Percentiles rank a stretch among this genome's conserved stretches.
Evolutionary conservation across 2,888 invertebrate genomes (phyloP).

Genomic region (Xestoiulus laeticollis): DNA sequence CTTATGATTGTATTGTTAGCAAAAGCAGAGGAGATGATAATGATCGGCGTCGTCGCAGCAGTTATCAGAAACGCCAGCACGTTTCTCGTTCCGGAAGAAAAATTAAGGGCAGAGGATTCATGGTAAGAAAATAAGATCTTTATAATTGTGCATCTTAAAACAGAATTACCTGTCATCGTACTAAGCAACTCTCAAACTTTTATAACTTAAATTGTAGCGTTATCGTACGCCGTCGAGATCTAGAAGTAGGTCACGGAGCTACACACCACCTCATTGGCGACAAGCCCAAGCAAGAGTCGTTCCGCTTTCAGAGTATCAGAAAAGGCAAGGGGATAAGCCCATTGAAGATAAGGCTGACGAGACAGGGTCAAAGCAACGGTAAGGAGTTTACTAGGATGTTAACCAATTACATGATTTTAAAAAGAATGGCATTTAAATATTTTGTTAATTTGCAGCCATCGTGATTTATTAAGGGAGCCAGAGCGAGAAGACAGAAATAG

Average conservation of each 20-base stretch:
- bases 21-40: background rate
- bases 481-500: conserved; percentile 16
- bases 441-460: background rate
- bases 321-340: conserved; percentile 60
- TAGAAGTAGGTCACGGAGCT: conserved; percentile 83
- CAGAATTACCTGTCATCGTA: background rate
- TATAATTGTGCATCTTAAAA: background rate
- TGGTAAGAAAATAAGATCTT: conserved; percentile 71
- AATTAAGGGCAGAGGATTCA: conserved; percentile 76
- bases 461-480: background rate
- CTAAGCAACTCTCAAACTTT: background rate
- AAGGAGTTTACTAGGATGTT: background rate
- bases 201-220: conserved; percentile 69
- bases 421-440: background rate
- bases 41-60: conserved; percentile 38
- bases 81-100: conserved; percentile 64
- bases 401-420: background rate
- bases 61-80: conserved; percentile 58
- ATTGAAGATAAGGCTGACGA: conserved; percentile 47
- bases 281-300: conserved; percentile 86
- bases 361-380: conserved; percentile 35
- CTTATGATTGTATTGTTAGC: conserved; percentile 47
- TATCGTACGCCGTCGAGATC: conserved; percentile 81
- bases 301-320: conserved; percentile 82
- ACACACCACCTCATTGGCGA: conserved; percentile 94